Conservation (phyloP, 2,797 vertebrate species). For the Dicrostonyx torquatus region DNA sequence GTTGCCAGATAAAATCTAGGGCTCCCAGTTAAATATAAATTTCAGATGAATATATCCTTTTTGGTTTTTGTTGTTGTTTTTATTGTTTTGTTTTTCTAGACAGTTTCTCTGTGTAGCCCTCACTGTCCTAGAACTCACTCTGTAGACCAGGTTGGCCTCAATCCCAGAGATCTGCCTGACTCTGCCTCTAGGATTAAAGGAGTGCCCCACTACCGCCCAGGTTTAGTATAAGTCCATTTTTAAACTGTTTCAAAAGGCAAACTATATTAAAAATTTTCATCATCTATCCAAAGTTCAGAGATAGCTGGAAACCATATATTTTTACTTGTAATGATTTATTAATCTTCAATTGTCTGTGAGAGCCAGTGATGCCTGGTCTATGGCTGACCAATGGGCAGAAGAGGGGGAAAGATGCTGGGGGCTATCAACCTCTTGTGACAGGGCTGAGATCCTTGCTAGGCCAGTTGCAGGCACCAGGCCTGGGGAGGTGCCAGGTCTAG, state of each 20-base stretch:
- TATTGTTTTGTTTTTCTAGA: neutral
- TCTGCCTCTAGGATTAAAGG: neutral
- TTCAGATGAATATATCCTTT: slow-evolving; percentile 3
- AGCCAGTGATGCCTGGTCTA: neutral
- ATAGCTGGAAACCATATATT: neutral
- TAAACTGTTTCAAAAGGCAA: neutral
- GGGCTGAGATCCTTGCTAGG: neutral
- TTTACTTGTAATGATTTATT: slow-evolving; percentile 29
- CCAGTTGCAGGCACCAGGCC: neutral
- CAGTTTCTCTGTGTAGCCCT: neutral
- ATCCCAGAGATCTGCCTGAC: neutral
- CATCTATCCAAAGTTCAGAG: slow-evolving; percentile 28
- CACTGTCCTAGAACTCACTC: neutral
- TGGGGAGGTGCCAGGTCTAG: slow-evolving; percentile 41
- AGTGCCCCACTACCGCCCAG: neutral
- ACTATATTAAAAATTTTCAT: neutral
- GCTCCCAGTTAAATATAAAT: neutral
- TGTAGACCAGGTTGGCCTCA: neutral
- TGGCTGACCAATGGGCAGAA: neutral
- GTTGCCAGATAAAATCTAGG: slow-evolving; percentile 28
- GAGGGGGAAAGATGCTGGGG: neutral
- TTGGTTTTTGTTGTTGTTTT: neutral
- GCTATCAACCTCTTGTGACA: neutral
- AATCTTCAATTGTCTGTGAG: neutral
- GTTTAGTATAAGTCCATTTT: neutral